These are phyloP conservation scores for Dolichopus griseipennis DNA, from an alignment of 2,888 invertebrate species.

Conservation along the genomic window DNA sequence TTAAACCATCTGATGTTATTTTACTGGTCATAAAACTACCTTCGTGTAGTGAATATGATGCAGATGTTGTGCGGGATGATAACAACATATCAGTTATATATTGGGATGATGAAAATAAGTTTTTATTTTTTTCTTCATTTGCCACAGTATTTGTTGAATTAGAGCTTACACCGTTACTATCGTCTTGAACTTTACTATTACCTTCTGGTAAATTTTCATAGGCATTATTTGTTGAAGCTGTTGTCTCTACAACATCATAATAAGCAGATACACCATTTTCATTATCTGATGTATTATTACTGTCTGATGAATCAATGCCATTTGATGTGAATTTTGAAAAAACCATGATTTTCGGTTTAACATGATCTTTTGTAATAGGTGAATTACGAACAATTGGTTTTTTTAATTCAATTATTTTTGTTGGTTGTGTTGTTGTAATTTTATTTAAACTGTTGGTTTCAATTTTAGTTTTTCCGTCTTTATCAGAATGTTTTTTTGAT, in stretches of 20 bases:
- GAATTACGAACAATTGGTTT: slow-evolving; percentile 50
- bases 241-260: slow-evolving; percentile 42
- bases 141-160: slow-evolving; percentile 17
- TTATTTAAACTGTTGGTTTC: slow-evolving; percentile 36
- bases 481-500: slow-evolving; percentile 20
- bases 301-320: slow-evolving; percentile 40
- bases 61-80: slow-evolving; percentile 40
- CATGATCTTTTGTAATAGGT: slow-evolving; percentile 57
- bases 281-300: slow-evolving; percentile 50
- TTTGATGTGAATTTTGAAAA: slow-evolving; percentile 50
- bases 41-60: slow-evolving; percentile 42
- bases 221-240: slow-evolving; percentile 24
- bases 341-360: slow-evolving; percentile 57
- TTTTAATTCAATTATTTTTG: slow-evolving; percentile 32
- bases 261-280: slow-evolving; percentile 45
- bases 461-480: slow-evolving; percentile 37
- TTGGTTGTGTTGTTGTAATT: too few species aligned
- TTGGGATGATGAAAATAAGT: slow-evolving; percentile 36
- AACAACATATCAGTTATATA: slow-evolving; percentile 43
- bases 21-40: slow-evolving; percentile 44
- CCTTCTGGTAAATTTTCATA: slow-evolving; percentile 42
- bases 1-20: slow-evolving; percentile 42
- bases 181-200: slow-evolving; percentile 27
- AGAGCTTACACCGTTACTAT: slow-evolving; percentile 16
- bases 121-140: slow-evolving; percentile 17